Conservation (phyloP, 2,113 vertebrate species). For the Chinchilla lanigera region DNA sequence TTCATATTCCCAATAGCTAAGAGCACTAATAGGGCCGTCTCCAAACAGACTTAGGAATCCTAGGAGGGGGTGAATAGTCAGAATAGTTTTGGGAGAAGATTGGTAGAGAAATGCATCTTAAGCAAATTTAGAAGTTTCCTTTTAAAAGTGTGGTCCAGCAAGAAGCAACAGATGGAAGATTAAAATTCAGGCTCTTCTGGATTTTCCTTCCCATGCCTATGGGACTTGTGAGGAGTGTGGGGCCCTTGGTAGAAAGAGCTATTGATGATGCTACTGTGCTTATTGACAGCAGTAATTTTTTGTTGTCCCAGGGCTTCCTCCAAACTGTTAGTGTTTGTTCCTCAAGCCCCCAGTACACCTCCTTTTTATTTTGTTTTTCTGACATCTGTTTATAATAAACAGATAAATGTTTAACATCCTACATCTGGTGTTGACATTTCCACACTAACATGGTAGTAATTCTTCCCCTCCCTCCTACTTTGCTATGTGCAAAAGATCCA, state of each 20-base stretch:
- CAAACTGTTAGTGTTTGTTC: constrained; percentile 33
- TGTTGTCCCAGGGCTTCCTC: constrained; percentile 18
- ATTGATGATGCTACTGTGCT: background rate
- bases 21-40: background rate
- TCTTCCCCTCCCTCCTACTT: constrained; percentile 27
- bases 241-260: background rate
- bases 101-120: constrained; percentile 47
- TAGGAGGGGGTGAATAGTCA: constrained; percentile 2
- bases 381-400: constrained; percentile 71
- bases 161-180: constrained; percentile 32
- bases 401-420: constrained; percentile 66
- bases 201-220: constrained; percentile 21
- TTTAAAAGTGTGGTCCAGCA: constrained; percentile 32
- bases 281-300: constrained; percentile 24
- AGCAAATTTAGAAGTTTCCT: constrained; percentile 51
- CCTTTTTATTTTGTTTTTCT: constrained; percentile 60
- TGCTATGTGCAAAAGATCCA: constrained; percentile 48
- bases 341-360: background rate
- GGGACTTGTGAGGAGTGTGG: background rate
- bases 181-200: constrained; percentile 22
- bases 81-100: constrained; percentile 42
- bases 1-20: background rate
- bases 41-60: background rate
- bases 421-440: constrained; percentile 69
- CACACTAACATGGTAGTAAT: constrained; percentile 59